Base-by-base conservation (phyloP, 2,113 vertebrate genomes). In the Brachirus orientalis region DNA sequence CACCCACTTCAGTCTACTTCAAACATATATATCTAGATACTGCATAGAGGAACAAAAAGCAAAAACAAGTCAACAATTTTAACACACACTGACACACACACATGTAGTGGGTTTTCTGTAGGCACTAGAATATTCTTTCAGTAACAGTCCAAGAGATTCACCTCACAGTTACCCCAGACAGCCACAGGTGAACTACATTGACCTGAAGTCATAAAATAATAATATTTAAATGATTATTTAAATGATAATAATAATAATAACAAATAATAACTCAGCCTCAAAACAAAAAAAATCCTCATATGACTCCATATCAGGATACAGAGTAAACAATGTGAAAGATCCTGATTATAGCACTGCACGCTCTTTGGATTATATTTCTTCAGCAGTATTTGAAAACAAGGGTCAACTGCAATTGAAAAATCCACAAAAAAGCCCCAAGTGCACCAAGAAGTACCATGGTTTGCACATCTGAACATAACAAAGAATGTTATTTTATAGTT, bases 401-500 rank as follows among this genome's bases (percentile, higher is more conserved):
- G 28, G 45, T 35, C 45, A 12, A 52, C 36, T 18, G 7, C 36
- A 61, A 7, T 33, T 66, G 19, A 40, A 10, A 61, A 38, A 33
- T 22, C n/a, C 17, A 22, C 59, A 14, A 10, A 59, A 52, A 72
- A 69, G 20, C 20, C 40, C 17, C 11, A 57, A 45, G 53, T 28
- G 2, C 7, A 44, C n/a, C 53, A 51, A 0, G 36, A 58, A 19
- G 44, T 44, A 3, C 48, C 7, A 55, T 17, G 17, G 44, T 53
- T 69, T 71, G 61, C 53, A 67, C 33, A 37, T 63, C 43, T 54
- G 2, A 59, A 72, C 40, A 80, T 18, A 20, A 11, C 10, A 18
- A 37, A 55, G n/a, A 16, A 1, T 36, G 16, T 7, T 11, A 35
- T 55, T 37, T 36, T 37, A 10, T 33, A n/a, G n/a, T 12, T 14